phyloP scores from a whole-genome alignment of 2,113 vertebrate species.

The Collichthys lucidus region DNA sequence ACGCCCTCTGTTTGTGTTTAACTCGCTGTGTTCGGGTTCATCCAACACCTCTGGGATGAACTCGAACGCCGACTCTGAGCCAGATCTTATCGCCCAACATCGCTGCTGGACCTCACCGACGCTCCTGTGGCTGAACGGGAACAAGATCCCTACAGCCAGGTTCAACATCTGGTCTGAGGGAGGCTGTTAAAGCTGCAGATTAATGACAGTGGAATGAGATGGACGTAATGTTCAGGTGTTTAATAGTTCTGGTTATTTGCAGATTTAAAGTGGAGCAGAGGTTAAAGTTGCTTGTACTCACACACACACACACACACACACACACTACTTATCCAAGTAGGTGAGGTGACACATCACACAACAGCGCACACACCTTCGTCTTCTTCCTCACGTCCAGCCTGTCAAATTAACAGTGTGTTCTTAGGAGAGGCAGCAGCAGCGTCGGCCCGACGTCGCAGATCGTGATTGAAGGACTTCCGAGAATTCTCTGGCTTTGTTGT shows the following conservation, averaged over 20 bases:
- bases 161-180: not conserved
- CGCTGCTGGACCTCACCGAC: not conserved
- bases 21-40: too few relatives aligned
- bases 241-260: too few relatives aligned
- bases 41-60: too few relatives aligned
- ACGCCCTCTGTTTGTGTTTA: not conserved
- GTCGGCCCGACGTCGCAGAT: slow-evolving; percentile 23
- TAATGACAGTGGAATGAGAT: not conserved
- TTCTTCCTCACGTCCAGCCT: slow-evolving; percentile 38
- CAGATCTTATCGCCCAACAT: too few relatives aligned
- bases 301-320: not conserved
- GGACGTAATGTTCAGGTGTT: not conserved
- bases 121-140: not conserved
- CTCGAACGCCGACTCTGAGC: too few relatives aligned
- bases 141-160: not conserved
- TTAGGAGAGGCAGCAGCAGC: slow-evolving; percentile 7
- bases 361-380: slow-evolving; percentile 22
- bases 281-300: not conserved
- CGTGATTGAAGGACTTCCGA: slow-evolving; percentile 82
- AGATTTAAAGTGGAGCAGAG: not conserved
- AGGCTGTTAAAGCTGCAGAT: not conserved
- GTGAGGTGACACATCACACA: slow-evolving; percentile 2
- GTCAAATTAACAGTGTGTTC: slow-evolving; percentile 55
- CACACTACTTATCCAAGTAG: not conserved
- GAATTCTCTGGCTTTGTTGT: slow-evolving; percentile 82